phyloP scores from a whole-genome alignment of 2,888 invertebrate species.

The Carabus problematicus region DNA sequence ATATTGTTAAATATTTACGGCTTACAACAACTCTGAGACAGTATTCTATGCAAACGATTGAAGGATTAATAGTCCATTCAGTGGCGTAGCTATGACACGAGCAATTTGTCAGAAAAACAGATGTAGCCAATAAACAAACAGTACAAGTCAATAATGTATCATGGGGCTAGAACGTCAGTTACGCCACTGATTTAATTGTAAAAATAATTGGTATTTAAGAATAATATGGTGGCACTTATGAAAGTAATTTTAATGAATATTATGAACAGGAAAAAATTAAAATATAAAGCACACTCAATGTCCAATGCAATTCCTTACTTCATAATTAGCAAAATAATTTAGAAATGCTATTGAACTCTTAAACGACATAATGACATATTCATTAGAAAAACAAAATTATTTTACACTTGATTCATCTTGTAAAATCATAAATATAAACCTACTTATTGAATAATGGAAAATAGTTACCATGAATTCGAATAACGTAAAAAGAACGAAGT shows the following conservation, averaged over 20 bases:
- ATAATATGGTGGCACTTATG: conserved; percentile 15
- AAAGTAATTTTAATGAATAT: conserved; percentile 20
- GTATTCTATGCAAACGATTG: conserved; percentile 5
- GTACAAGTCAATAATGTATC: not conserved
- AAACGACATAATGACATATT: too few species aligned
- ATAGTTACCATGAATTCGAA: too few species aligned
- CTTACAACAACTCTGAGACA: not conserved
- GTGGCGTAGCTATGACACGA: not conserved
- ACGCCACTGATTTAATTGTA: too few species aligned
- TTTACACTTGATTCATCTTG: too few species aligned
- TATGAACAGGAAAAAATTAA: conserved; percentile 20
- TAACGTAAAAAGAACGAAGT: not conserved
- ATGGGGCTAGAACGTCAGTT: too few species aligned
- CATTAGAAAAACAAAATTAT: not conserved
- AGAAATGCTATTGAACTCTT: too few species aligned
- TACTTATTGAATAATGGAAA: not conserved
- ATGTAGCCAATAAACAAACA: not conserved
- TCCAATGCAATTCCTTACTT: not conserved
- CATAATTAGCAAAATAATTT: too few species aligned
- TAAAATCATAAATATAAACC: too few species aligned
- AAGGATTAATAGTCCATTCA: conserved; percentile 2
- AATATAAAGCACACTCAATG: conserved; percentile 21
- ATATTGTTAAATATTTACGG: not conserved
- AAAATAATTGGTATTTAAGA: conserved; percentile 11
- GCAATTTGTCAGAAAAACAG: conserved; percentile 4